Evolutionary conservation across 2,888 invertebrate species (phyloP).

Genomic region (Ophion costatus): DNA sequence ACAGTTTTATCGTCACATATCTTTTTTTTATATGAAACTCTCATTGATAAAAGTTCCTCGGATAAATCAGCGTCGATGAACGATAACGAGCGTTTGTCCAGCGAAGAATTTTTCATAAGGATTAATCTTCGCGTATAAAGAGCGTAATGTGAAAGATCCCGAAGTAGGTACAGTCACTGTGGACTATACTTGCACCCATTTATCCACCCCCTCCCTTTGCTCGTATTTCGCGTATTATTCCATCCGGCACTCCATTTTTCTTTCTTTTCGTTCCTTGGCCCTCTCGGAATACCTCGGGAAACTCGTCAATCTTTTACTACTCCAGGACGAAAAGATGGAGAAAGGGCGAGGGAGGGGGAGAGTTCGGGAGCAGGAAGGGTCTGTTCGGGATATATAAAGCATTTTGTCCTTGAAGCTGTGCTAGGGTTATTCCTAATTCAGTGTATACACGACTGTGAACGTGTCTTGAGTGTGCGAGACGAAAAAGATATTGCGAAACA

Average conservation of each 20-base stretch:
- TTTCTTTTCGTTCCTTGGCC: conserved; percentile 19
- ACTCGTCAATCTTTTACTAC: conserved; percentile 41
- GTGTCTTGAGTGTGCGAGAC: conserved; percentile 28
- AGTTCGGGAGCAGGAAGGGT: not conserved
- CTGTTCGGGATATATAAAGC: conserved; percentile 26
- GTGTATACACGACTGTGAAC: conserved; percentile 10
- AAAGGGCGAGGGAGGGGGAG: not conserved
- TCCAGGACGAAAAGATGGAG: not conserved
- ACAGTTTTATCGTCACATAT: conserved; percentile 15
- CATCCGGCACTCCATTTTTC: conserved; percentile 27
- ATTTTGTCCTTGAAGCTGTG: not conserved
- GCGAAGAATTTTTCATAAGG: conserved; percentile 1
- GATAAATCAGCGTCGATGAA: conserved; percentile 27
- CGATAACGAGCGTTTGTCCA: not conserved
- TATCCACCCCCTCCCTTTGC: conserved; percentile 26
- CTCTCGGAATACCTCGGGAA: conserved; percentile 33
- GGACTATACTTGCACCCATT: conserved; percentile 29
- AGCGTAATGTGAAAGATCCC: conserved; percentile 1
- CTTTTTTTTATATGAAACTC: conserved; percentile 21
- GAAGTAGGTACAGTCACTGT: not conserved
- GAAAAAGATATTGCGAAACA: not conserved
- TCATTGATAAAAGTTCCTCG: conserved; percentile 26
- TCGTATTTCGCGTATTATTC: conserved; percentile 24
- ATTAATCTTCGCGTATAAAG: conserved; percentile 13
- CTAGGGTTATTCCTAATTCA: conserved; percentile 38